Base-by-base conservation (phyloP, 2,888 invertebrate species). In the Chrysodeixis includens region DNA sequence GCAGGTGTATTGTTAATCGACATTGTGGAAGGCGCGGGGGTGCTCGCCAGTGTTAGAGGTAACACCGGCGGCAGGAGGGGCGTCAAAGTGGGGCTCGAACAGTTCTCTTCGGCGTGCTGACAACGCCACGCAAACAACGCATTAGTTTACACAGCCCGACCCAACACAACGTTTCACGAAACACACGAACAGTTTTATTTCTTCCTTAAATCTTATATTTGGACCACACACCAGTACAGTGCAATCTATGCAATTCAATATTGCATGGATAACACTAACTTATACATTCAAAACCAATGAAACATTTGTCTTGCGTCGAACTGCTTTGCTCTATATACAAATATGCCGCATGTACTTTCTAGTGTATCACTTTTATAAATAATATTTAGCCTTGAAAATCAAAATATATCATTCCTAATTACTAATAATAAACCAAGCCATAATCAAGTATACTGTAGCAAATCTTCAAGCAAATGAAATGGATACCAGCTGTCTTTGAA, bases 61-160 rank as follows among this genome's bases (percentile, higher is more conserved):
- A 89, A 78, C 86, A 74, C 86, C 69, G 90, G 89, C 81, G 91
- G 90, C 84, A 91, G 86, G 68, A 92, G 88, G 52, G 88, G 81
- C 78, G 92, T 91, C 79, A 92, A 85, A 52, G 85, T 88, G 51
- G 89, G 89, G 75, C 86, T 85, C 71, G 84, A 81, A 69, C 84
- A 79, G 56, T 85, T 89, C 73, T 90, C n/a, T n/a, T n/a, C n/a
- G n/a, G n/a, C 91, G 72, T 80, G 76, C 88, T 89, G 81, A 76
- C 78, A 84, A 83, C 83, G 81, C 76, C 78, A 77, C 74, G 66
- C 58, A 76, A 75, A 56, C 65, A 74, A 75, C 69, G 53, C 53
- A 81, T 80, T 79, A 80, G 81, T 76, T 59, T 71, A 74, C 57
- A 69, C 69, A 58, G 62, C 65, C 74, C 69, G 62, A 79, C 64